phyloP scores from a whole-genome alignment of 2,113 vertebrate genomes.

The Scytalopus superciliaris region DNA sequence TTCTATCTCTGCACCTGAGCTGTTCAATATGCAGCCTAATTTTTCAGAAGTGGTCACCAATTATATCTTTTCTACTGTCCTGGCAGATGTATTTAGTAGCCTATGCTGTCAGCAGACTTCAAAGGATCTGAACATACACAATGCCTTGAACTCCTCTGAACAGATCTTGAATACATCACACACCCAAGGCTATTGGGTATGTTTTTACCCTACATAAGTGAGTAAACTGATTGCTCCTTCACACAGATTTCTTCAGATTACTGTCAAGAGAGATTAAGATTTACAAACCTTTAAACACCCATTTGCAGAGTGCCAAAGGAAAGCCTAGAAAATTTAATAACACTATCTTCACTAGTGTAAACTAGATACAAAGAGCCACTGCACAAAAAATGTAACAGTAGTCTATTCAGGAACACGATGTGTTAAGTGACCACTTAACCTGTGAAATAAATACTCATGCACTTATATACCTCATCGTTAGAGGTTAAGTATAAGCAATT shows the following conservation, averaged over 20 bases:
- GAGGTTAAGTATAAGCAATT: neutral
- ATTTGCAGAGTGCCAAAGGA: neutral
- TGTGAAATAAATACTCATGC: neutral
- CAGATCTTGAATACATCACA: neutral
- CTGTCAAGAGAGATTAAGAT: neutral
- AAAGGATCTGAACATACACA: neutral
- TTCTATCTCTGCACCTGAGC: neutral
- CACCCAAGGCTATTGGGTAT: neutral
- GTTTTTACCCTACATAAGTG: neutral
- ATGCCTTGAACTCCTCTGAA: neutral
- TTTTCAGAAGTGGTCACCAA: neutral
- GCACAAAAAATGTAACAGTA: neutral
- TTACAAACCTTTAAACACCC: neutral
- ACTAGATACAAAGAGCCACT: neutral
- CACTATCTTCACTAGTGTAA: neutral
- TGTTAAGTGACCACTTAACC: neutral
- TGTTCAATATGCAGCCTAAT: neutral
- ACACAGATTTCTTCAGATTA: neutral
- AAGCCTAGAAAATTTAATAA: neutral
- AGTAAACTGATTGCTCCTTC: neutral
- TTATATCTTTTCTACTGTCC: neutral
- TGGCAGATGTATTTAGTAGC: neutral
- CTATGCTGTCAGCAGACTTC: neutral
- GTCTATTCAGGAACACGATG: neutral
- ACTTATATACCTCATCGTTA: neutral